Evolutionary conservation across 2,888 invertebrate genomes (phyloP).

Genomic region (Xanthia icteritia): DNA sequence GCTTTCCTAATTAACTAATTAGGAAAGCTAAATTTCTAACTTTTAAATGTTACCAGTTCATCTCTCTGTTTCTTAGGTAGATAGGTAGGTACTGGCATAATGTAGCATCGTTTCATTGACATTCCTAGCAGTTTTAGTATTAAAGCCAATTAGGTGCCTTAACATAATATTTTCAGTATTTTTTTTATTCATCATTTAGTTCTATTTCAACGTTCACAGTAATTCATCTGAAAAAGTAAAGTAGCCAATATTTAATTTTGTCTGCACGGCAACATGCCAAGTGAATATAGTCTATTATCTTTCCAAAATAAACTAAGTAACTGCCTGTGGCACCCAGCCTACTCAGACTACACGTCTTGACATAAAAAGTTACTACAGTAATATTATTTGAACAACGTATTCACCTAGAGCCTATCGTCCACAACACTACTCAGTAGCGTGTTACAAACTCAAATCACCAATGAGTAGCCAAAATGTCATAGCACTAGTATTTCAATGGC

Average conservation of each 20-base stretch:
- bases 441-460: background rate
- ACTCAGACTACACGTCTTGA: background rate
- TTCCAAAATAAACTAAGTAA: constrained; percentile 5
- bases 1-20: too few species aligned
- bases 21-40: too few species aligned
- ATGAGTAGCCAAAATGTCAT: background rate
- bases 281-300: background rate
- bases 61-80: background rate
- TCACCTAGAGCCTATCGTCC: background rate
- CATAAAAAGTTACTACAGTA: background rate
- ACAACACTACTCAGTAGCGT: background rate
- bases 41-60: background rate
- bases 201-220: too few species aligned
- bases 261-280: background rate
- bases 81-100: background rate
- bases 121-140: too few species aligned
- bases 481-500: background rate
- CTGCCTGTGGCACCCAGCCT: too few species aligned
- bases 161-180: background rate
- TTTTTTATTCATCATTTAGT: background rate
- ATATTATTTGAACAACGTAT: background rate
- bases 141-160: background rate
- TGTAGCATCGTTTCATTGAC: background rate
- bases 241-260: too few species aligned
- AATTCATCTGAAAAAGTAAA: background rate